Base-by-base conservation (phyloP, 2,113 vertebrate genomes). In the Neogale vison region DNA sequence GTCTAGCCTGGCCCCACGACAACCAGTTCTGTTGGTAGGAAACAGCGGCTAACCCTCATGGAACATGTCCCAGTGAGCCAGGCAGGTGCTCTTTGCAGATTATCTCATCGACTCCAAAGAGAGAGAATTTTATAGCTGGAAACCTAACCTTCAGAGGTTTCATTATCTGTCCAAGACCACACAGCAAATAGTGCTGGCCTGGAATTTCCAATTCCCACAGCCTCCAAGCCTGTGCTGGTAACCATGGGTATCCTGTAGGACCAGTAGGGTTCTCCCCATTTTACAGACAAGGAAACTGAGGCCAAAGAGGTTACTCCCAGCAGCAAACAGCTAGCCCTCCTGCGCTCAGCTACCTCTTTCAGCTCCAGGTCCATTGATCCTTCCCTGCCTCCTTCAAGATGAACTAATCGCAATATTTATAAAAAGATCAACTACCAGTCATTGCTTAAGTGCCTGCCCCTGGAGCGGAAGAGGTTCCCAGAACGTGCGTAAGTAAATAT, bases 221-320 rank as follows among this genome's bases (percentile, higher is more conserved):
- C 20, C 59, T 52, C 39, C 36, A 6, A 67, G n/a, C 80, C 59
- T 9, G 0, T 9, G 42, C 29, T 65, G 21, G 3, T 4, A 29
- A 26, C 36, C n/a, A 52, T 24, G 42, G 2, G 39, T 1, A 31
- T 12, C 31, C 82, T 52, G 24, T n/a, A 93, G 59, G 45, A 52
- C n/a, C 2, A 0, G 31, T 34, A 6, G 13, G 45, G 52, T 76
- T 67, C 24, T 42, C 3, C 57, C 50, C 81, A 67, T 39, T 84
- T 76, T 45, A 52, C 91, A 92, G 88, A 85, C 57, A 29, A 97
- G 59, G 52, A 90, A 92, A 86, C 79, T n/a, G 65, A 97, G 63
- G 34, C 26, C 17, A 18, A 6, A 34, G 55, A 95, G 47, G 7
- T 45, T 6, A n/a, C 34, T 36, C 13, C 17, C 21, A 2, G 13